Evolutionary conservation across 2,797 vertebrate species (phyloP), one percentile per base, ranked within the genome.

Genomic region (Syngnathus acus): DNA sequence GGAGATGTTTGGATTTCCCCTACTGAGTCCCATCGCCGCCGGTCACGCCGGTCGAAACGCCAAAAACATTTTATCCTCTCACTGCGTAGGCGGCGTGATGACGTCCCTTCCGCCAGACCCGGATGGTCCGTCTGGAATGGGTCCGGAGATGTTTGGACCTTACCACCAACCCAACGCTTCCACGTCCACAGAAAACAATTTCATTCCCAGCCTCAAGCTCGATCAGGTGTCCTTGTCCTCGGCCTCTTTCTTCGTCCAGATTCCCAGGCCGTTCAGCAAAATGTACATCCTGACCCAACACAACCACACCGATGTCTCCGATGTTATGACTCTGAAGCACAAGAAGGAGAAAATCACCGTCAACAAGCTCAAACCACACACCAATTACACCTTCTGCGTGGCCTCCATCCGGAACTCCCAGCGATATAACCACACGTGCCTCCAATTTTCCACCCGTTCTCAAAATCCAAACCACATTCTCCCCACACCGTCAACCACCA

Each of bases 221-320:
- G 92, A 95, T 26, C 93, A 95, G 0, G 93, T 98, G 32, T 92
- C 95, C 37, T 90, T 96, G 78, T 95, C 92, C 48, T 91, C 94
- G 1, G 97, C 95, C 45, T 94, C 95, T 32, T 80, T 99, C 65
- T 84, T 97, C 71, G 95, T 99, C 69, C 94, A 93, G 74, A 99
- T 99, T 66, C 97, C 97, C 1, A 92, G 90, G 60, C 97, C 95
- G 58, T 99, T 91, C 88, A 98, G 94, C 84, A 98, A 98, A 90
- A 96, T 99, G 95, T 99, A 98, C n/a, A 94, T 99, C 55, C 88
- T 99, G 55, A 95, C 96, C 3, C 95, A 99, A 40, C 97, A 99
- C 88, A 99, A 99, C 80, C 90, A 95, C 65, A 97, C 94, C 74
- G 96, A 89, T 0, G 94, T 98, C 70, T 98, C 96, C 6, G 96